Evolutionary conservation across 2,888 invertebrate species (phyloP).

Genomic region (Seira sanloemensis): DNA sequence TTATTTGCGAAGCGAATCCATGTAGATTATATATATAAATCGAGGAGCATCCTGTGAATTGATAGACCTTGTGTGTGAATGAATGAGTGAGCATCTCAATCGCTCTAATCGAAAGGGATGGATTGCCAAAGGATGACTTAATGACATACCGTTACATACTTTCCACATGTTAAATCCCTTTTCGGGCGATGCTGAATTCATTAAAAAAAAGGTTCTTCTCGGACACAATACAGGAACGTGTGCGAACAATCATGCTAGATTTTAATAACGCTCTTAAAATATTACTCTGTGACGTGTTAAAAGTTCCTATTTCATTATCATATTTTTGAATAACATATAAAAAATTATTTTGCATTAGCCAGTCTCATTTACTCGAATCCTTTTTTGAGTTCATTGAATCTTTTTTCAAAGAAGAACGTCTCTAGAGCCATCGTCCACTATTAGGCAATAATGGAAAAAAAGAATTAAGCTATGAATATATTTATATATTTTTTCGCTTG

Average conservation of each 20-base stretch:
- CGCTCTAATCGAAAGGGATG: constrained; percentile 19
- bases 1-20: too few species aligned
- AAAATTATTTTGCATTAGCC: background rate
- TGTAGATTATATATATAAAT: too few species aligned
- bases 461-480: background rate
- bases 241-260: too few species aligned
- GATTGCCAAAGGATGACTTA: constrained; percentile 33
- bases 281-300: background rate
- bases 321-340: background rate
- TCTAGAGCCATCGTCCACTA: background rate
- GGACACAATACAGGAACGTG: background rate
- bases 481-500: background rate
- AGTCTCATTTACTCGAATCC: background rate
- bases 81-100: background rate
- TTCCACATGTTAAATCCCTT: constrained; percentile 43
- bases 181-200: constrained; percentile 45
- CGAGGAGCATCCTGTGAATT: too few species aligned
- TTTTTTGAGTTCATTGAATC: background rate
- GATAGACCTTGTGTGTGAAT: too few species aligned
- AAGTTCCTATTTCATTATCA: constrained; percentile 2
- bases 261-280: constrained; percentile 1
- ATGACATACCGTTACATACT: constrained; percentile 32
- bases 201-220: constrained; percentile 3
- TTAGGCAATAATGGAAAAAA: background rate
- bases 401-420: background rate